Conservation (phyloP, 1,140 invertebrate genomes). For the Saccostrea echinata region DNA sequence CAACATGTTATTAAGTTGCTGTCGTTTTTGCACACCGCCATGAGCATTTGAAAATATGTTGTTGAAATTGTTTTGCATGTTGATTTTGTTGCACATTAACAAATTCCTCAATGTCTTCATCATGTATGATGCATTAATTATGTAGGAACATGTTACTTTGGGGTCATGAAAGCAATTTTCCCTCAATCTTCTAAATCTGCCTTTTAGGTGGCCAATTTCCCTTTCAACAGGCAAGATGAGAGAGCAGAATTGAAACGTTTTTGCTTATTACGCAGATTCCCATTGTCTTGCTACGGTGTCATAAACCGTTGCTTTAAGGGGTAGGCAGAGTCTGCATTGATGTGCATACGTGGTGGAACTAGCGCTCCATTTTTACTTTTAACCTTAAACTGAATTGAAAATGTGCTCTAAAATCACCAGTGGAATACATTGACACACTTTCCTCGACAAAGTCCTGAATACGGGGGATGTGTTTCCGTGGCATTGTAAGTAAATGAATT, state of each 20-base stretch:
- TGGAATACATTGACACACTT: no score
- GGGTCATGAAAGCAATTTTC: conserved; percentile 39
- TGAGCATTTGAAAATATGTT: background rate
- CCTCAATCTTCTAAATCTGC: conserved; percentile 46
- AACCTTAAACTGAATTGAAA: conserved; percentile 43
- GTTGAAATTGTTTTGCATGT: background rate
- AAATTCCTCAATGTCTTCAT: conserved; percentile 49
- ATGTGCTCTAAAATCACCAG: conserved; percentile 27
- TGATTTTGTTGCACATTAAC: conserved; percentile 25
- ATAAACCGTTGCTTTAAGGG: conserved; percentile 38
- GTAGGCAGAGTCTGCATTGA: conserved; percentile 38
- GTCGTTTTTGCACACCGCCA: no score
- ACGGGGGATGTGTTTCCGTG: no score
- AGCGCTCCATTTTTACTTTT: background rate
- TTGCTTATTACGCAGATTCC: background rate
- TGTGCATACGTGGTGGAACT: background rate
- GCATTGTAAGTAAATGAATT: no score
- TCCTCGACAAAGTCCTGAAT: no score
- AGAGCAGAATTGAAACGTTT: conserved; percentile 29
- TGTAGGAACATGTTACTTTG: conserved; percentile 11
- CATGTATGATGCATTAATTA: conserved; percentile 44
- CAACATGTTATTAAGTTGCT: no score
- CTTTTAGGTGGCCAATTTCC: conserved; percentile 40
- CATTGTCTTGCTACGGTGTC: conserved; percentile 38
- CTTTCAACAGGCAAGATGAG: conserved; percentile 33